Evolutionary conservation across 2,797 vertebrate genomes (phyloP), one percentile per base, ranked within the genome.

Genomic region (Tympanoctomys barrerae): DNA sequence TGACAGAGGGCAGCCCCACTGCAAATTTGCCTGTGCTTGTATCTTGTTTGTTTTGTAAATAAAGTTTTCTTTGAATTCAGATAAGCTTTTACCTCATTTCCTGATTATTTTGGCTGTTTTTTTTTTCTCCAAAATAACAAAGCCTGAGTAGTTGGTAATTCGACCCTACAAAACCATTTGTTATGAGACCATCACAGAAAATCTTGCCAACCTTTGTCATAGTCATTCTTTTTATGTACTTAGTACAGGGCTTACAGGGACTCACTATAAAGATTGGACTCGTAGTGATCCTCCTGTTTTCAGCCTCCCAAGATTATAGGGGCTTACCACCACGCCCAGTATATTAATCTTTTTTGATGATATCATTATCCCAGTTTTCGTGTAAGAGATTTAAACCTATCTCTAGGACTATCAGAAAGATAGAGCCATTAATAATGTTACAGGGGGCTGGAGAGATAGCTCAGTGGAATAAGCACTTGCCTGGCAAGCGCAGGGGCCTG

Each of bases 1-100:
- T 8, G 28, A 7, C 9, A 5, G 52, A 22, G 46, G 66, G 9
- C 3, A 22, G 16, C 42, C 10, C 26, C 21, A 0, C 5, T 13
- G 4, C 57, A 54, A 73, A n/a, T 80, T 36, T 22, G 52, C 26
- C 19, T 28, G 10, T 21, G 6, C 16, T n/a, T 62, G 13, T 42
- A 42, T 42, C 22, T 57, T 57, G 54, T 28, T 36, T 36, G 52
- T 57, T 64, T 31, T 73, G 1, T 87, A 46, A 93, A 26, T 71
- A 36, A 12, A 36, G 73, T 91, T 91, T 71, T 71, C 31, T 42
- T 91, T 39, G 64, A n/a, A 54, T 59, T 10, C 11, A 24, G 39
- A 1, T 54, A 3, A 0, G 2, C 57, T 62, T 18, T 4, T 7
- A 11, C 0, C 46, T 79, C 4, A 9, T 52, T 62, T 46, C 14